phyloP scores from a whole-genome alignment of 2,888 invertebrate species.

The Nectonema munidae region DNA sequence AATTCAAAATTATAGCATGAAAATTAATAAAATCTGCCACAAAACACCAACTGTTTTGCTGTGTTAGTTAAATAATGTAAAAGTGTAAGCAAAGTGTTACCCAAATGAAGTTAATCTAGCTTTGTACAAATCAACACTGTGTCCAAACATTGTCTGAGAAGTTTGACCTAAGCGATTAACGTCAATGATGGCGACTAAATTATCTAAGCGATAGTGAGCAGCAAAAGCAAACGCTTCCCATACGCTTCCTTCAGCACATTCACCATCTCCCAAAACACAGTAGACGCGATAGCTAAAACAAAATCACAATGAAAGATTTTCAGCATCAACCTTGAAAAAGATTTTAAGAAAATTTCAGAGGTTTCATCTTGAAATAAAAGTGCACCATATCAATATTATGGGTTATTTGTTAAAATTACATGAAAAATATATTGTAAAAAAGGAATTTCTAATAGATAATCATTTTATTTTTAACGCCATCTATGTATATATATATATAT shows the following conservation, averaged over 20 bases:
- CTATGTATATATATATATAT: no score
- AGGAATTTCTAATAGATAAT: no score
- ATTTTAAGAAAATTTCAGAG: neutral
- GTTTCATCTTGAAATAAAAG: no score
- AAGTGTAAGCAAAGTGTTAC: constrained; percentile 16
- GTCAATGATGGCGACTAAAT: constrained; percentile 78
- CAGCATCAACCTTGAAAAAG: neutral
- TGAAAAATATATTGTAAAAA: no score
- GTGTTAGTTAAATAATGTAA: neutral
- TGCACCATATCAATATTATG: no score
- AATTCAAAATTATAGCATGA: no score
- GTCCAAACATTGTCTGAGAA: constrained; percentile 64
- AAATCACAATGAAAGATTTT: constrained; percentile 16
- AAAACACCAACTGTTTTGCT: neutral
- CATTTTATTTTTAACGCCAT: no score
- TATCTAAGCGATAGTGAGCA: constrained; percentile 67
- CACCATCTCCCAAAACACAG: constrained; percentile 83
- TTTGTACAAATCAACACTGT: constrained; percentile 53
- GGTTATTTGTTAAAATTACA: no score
- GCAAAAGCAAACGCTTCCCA: constrained; percentile 85
- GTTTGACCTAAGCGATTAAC: constrained; percentile 88
- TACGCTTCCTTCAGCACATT: constrained; percentile 81
- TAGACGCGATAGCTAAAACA: constrained; percentile 38
- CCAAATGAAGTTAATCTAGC: constrained; percentile 26
- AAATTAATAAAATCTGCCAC: neutral